Base-by-base conservation (phyloP, 2,888 invertebrate genomes). In the Coenonympha glycerion region DNA sequence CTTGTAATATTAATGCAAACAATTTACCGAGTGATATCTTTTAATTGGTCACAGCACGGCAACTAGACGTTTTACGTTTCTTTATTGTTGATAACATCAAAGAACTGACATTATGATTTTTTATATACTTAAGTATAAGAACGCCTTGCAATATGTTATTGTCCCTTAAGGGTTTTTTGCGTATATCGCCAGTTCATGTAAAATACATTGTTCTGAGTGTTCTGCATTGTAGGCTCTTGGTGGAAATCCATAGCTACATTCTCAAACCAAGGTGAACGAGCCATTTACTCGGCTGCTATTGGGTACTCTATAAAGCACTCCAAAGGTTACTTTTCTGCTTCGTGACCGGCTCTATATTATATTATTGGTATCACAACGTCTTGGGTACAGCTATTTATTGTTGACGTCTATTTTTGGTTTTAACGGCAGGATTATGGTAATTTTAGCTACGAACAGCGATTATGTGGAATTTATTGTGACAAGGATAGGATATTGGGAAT, bases 271-370 rank as follows among this genome's bases (percentile, higher is more conserved):
- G 77, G 77, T 73, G 70, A 77, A 44, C 76, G 37, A 61, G 73
- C 73, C 74, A 55, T 62, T 74, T 73, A 76, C 76, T 67, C 52
- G 64, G 50, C 66, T 67, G 64, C 65, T 63, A 62, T 59, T 62
- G 58, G 64, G 61, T 65, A 72, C 58, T 56, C 49, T 67, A 69
- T 71, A 73, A 69, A 65, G 60, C 60, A 63, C 65, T 65, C 56
- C 65, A 79, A 79, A 79, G 79, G 79, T 79, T 78, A 73, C 60
- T 64, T 68, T 62, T 68, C 59, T 52, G 60, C 58, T 53, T 75
- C 76, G 78, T 79, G 78, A 78, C 78, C 71, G 31, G 69, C 61
- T 59, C 58, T 63, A 57, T 57, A 62, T n/a, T n/a, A n/a, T 60
- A 59, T 55, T 60, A 56, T 63, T 58, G 56, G 53, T 59, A 59